Conservation (phyloP, 2,797 vertebrate genomes). For the Morelia viridis region DNA sequence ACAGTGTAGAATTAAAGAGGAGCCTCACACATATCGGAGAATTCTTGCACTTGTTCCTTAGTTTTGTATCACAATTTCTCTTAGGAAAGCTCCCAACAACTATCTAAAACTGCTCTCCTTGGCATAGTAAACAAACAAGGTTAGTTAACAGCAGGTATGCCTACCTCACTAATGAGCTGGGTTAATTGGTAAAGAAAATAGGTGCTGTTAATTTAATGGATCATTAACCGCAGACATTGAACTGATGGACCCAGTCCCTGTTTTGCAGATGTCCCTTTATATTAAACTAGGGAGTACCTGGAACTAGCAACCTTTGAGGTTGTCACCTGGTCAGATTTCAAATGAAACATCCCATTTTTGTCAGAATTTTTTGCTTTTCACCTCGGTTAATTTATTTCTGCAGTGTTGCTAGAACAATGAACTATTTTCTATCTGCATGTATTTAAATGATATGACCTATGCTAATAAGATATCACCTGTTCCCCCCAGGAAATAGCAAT, state of each 20-base stretch:
- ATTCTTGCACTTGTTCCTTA: background rate
- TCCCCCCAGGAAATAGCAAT: background rate
- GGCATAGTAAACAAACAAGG: slow-evolving; percentile 22
- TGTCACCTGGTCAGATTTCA: background rate
- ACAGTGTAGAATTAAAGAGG: background rate
- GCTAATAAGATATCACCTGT: background rate
- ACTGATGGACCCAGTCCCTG: background rate
- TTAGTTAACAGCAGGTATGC: slow-evolving; percentile 46
- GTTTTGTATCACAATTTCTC: background rate
- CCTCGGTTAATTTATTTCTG: background rate
- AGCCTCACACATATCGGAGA: background rate
- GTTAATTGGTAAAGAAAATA: slow-evolving; percentile 43
- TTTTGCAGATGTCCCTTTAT: slow-evolving; percentile 25
- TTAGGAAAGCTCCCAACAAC: background rate
- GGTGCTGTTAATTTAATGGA: slow-evolving; percentile 40
- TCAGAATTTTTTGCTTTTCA: background rate
- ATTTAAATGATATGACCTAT: background rate
- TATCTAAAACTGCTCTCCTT: slow-evolving; percentile 21
- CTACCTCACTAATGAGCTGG: slow-evolving; percentile 26
- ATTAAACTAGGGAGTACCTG: slow-evolving; percentile 9
- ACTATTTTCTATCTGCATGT: background rate
- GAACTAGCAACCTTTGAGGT: slow-evolving; percentile 10
- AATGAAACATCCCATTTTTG: background rate
- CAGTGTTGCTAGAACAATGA: background rate
- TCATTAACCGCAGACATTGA: slow-evolving; percentile 8